Evolutionary conservation across 1,140 invertebrate species (phyloP).

Genomic region (Melanaphis sacchari): DNA sequence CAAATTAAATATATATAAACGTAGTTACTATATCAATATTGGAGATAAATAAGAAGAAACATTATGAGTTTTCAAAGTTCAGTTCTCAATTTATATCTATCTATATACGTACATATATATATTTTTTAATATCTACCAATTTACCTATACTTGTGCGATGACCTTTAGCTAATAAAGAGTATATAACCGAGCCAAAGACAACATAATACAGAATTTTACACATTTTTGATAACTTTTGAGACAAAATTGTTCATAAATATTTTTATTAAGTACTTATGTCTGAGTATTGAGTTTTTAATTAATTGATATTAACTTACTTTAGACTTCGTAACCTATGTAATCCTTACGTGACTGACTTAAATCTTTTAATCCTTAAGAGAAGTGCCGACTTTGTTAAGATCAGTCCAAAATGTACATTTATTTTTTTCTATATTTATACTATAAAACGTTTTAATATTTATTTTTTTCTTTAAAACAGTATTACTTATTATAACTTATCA

Average conservation of each 20-base stretch:
- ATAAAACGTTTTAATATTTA: not conserved
- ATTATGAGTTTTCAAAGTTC: not conserved
- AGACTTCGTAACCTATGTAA: not conserved
- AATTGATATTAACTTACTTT: not conserved
- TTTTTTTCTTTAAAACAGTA: not conserved
- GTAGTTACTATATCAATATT: not conserved
- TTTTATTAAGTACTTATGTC: not conserved
- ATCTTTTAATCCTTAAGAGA: not conserved
- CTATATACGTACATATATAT: too few relatives aligned
- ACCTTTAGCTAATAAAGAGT: not conserved
- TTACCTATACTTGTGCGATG: not conserved
- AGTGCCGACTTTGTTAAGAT: not conserved
- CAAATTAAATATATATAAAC: not conserved
- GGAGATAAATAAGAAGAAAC: not conserved
- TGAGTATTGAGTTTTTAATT: too few relatives aligned
- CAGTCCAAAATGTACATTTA: not conserved
- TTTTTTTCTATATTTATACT: not conserved
- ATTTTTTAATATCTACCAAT: too few relatives aligned
- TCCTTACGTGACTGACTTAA: not conserved
- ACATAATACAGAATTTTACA: too few relatives aligned
- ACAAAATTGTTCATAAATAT: not conserved
- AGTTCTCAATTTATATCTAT: not conserved
- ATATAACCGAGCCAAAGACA: too few relatives aligned
- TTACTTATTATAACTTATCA: constrained; percentile 9
- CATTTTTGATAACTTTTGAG: not conserved